Evolutionary conservation across 1,140 invertebrate species (phyloP).

Genomic region (Panonychus citri): DNA sequence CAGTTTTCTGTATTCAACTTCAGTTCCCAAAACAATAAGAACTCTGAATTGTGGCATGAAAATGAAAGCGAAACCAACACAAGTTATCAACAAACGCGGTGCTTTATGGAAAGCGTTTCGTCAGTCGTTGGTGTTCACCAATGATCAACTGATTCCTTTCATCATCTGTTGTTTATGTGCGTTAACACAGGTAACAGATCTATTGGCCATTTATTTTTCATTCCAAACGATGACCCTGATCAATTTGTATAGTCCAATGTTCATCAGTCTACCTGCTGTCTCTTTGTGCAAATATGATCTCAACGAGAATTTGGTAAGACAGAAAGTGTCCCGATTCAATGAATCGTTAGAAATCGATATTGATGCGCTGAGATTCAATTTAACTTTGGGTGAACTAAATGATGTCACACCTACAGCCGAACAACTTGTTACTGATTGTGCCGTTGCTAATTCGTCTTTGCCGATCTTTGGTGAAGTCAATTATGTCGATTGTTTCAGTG

Average conservation of each 20-base stretch:
- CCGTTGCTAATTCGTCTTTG: not conserved
- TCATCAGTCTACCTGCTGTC: not conserved
- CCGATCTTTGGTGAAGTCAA: not conserved
- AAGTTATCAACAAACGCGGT: no score
- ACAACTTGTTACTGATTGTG: not conserved
- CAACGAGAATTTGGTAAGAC: not conserved
- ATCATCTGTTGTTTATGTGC: not conserved
- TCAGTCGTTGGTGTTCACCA: not conserved
- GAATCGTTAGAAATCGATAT: not conserved
- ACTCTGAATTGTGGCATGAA: no score
- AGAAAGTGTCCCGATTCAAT: not conserved
- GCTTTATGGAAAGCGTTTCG: no score
- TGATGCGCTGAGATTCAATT: not conserved
- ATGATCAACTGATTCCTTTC: not conserved
- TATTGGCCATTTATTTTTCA: not conserved
- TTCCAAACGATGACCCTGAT: not conserved
- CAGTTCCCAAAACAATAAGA: no score
- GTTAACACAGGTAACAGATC: not conserved
- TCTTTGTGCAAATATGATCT: not conserved
- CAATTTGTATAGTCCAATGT: not conserved
- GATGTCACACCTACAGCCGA: not conserved
- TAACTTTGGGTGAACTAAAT: not conserved
- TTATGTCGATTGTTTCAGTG: not conserved
- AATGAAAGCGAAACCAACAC: no score
- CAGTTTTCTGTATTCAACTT: no score